Evolutionary conservation across 2,888 invertebrate species (phyloP).

Genomic region (Rhingia rostrata): DNA sequence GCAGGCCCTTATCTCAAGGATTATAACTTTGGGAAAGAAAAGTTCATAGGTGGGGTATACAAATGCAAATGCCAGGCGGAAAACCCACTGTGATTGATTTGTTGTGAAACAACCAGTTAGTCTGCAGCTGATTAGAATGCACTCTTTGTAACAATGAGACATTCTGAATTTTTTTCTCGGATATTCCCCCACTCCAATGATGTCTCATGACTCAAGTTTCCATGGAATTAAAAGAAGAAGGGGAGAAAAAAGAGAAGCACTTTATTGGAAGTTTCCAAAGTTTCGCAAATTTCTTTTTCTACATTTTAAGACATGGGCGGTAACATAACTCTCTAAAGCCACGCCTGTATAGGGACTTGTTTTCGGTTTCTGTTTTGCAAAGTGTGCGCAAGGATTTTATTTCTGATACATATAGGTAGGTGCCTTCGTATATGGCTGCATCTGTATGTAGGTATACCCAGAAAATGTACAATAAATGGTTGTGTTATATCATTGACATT

Average conservation of each 20-base stretch:
- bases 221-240: constrained; percentile 26
- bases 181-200: background rate
- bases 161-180: background rate
- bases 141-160: constrained; percentile 16
- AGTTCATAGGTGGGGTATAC: constrained; percentile 35
- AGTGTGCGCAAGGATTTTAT: constrained; percentile 54
- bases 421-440: background rate
- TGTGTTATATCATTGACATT: background rate
- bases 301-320: constrained; percentile 66
- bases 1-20: constrained; percentile 56
- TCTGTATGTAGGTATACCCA: background rate
- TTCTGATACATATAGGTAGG: background rate
- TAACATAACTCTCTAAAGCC: constrained; percentile 48
- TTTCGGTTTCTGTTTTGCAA: constrained; percentile 14
- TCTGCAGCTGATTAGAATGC: constrained; percentile 48
- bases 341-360: constrained; percentile 63
- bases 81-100: constrained; percentile 63
- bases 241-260: constrained; percentile 36
- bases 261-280: constrained; percentile 70
- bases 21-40: constrained; percentile 60
- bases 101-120: constrained; percentile 41
- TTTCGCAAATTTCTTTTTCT: constrained; percentile 65
- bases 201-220: constrained; percentile 1
- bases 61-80: constrained; percentile 49
- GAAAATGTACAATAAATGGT: background rate